These are phyloP conservation scores for Thunnus thynnus DNA, from an alignment of 2,113 vertebrate species.

Conservation along the genomic window DNA sequence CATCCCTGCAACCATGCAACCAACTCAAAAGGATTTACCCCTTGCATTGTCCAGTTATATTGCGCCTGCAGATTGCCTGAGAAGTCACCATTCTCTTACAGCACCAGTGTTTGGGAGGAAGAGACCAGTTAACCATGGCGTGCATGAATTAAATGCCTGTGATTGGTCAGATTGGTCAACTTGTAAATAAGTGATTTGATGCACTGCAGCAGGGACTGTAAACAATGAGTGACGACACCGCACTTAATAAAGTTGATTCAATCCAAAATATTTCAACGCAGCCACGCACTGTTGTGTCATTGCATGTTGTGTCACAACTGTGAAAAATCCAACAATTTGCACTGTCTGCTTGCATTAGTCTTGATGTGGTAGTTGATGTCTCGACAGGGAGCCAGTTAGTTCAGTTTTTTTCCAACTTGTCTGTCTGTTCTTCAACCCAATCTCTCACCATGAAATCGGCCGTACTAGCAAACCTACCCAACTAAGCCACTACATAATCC, in stretches of 20 bases:
- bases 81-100: not conserved
- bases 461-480: conserved; percentile 28
- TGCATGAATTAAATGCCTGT: not conserved
- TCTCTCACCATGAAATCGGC: conserved; percentile 34
- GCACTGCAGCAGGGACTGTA: not conserved
- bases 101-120: not conserved
- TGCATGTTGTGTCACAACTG: not conserved
- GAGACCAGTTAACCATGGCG: not conserved
- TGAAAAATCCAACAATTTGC: not conserved
- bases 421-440: not conserved
- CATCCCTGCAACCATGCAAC: not conserved
- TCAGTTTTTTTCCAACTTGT: conserved; percentile 30
- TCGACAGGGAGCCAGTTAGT: not conserved
- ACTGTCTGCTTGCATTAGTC: not conserved
- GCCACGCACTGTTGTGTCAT: not conserved
- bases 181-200: not conserved
- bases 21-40: not conserved
- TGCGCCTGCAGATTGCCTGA: not conserved
- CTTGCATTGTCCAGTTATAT: not conserved
- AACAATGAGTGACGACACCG: not conserved
- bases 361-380: not conserved
- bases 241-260: not conserved
- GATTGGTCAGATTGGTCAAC: not conserved
- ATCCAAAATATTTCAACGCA: not conserved
- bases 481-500: conserved; percentile 49